A percentile compares a stretch with the other conserved stretches of the same genome.
Evolutionary conservation across 2,797 vertebrate genomes (phyloP).

Genomic region (Sebastes matsubarae): DNA sequence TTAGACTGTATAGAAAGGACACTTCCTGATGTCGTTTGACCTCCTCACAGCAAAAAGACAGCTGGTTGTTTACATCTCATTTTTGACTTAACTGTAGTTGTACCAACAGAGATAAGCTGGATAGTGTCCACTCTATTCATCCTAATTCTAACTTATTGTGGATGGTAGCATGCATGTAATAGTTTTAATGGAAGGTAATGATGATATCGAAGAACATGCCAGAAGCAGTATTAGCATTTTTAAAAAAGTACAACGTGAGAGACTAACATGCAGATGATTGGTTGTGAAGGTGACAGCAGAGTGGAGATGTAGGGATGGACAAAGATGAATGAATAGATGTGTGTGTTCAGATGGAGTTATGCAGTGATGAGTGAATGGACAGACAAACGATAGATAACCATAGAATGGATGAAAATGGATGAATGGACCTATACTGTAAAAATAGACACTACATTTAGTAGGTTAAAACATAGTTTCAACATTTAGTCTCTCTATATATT

Average conservation of each 20-base stretch:
- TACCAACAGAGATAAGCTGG: background rate
- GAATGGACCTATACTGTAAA: background rate
- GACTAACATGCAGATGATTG: constrained; percentile 57
- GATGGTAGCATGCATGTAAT: constrained; percentile 44
- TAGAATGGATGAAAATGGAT: background rate
- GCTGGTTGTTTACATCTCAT: background rate
- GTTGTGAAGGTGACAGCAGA: constrained; percentile 33
- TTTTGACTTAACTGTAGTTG: background rate
- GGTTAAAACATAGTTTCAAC: too few relatives aligned
- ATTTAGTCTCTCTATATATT: too few relatives aligned
- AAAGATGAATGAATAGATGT: constrained; percentile 8
- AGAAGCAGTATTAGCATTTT: constrained; percentile 37
- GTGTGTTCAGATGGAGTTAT: background rate
- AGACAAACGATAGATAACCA: background rate
- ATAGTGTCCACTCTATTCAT: constrained; percentile 44
- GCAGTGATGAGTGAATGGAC: background rate
- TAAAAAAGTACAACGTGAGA: constrained; percentile 44
- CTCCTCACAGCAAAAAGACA: background rate
- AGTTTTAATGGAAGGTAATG: constrained; percentile 31
- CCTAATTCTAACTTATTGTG: constrained; percentile 40
- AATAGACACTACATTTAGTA: background rate
- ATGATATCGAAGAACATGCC: constrained; percentile 38
- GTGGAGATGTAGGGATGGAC: constrained; percentile 23
- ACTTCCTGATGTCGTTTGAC: constrained; percentile 13
- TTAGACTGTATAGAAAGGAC: constrained; percentile 50